Percentiles rank a stretch among this genome's conserved stretches.
Evolutionary conservation across 1,140 invertebrate genomes (phyloP).

Genomic region (Lepidostoma basale): DNA sequence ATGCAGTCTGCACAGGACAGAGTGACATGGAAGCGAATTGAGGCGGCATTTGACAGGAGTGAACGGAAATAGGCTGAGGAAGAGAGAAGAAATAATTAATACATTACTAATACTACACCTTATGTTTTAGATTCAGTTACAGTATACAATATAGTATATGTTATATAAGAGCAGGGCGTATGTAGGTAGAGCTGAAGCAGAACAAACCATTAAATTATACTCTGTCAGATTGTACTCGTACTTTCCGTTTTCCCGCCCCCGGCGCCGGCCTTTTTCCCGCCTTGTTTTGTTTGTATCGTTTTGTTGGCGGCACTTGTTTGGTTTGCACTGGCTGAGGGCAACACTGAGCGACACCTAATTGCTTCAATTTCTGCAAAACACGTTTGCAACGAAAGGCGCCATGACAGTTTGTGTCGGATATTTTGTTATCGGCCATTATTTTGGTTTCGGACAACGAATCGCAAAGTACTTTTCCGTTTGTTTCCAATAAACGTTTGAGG

Average conservation of each 20-base stretch:
- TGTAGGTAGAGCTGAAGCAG: not conserved
- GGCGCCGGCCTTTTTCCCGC: constrained; percentile 15
- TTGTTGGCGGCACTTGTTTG: constrained; percentile 43
- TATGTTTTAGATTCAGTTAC: too few relatives aligned
- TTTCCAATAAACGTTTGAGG: not conserved
- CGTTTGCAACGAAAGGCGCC: constrained; percentile 11
- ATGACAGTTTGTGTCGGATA: constrained; percentile 26
- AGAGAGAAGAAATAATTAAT: too few relatives aligned
- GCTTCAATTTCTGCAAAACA: constrained; percentile 37
- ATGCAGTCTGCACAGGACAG: too few relatives aligned
- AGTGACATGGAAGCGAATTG: too few relatives aligned
- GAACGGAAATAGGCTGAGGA: too few relatives aligned
- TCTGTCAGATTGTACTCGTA: constrained; percentile 26
- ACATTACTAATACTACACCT: too few relatives aligned
- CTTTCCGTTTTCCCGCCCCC: constrained; percentile 20
- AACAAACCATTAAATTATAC: constrained; percentile 16
- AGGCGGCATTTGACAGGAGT: too few relatives aligned
- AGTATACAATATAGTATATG: too few relatives aligned
- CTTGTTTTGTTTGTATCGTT: constrained; percentile 39
- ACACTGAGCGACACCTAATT: constrained; percentile 34
- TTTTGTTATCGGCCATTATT: constrained; percentile 42
- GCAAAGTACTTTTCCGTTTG: not conserved
- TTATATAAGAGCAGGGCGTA: not conserved
- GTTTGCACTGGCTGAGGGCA: constrained; percentile 29
- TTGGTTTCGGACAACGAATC: constrained; percentile 35